These are phyloP conservation scores for Alces alces DNA, from an alignment of 2,113 vertebrate genomes.

Conservation along the genomic window DNA sequence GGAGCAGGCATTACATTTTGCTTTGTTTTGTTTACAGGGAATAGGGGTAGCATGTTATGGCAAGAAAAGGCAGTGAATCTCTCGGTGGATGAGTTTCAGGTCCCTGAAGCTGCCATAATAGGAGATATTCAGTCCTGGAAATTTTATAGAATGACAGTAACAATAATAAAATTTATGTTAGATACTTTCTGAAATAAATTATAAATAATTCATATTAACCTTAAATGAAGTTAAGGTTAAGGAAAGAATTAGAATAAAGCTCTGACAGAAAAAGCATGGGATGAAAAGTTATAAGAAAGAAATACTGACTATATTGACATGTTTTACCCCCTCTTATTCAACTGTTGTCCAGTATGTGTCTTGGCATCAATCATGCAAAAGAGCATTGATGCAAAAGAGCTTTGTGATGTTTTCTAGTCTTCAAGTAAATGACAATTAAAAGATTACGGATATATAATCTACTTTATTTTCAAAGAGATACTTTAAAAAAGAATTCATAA, in stretches of 20 bases:
- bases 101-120: background rate
- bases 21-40: background rate
- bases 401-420: background rate
- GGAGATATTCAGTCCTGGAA: background rate
- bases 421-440: background rate
- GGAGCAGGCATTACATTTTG: background rate
- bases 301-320: background rate
- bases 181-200: background rate
- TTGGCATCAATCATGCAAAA: background rate
- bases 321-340: background rate
- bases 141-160: background rate
- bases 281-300: background rate
- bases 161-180: background rate
- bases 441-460: background rate
- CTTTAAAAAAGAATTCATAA: background rate
- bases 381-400: background rate
- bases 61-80: background rate
- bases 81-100: background rate
- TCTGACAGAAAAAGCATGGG: background rate
- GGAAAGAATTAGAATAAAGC: background rate
- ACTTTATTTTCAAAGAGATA: background rate
- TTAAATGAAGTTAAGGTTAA: background rate
- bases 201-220: background rate
- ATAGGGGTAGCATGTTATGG: background rate
- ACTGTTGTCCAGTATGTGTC: background rate